phyloP scores from a whole-genome alignment of 1,140 invertebrate species.

The Musca vetustissima region DNA sequence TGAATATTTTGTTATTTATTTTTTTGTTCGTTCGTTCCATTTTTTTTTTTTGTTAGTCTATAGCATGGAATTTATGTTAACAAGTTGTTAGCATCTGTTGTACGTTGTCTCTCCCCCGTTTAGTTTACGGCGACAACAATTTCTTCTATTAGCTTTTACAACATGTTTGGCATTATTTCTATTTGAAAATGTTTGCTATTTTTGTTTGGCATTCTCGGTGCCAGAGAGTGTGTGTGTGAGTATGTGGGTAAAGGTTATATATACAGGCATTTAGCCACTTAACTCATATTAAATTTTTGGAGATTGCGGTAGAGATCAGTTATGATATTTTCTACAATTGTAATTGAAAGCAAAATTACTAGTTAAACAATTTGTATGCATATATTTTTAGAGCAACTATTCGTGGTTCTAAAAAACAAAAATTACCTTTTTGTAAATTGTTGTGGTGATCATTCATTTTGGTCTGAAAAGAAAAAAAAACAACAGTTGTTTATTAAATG shows the following conservation, averaged over 20 bases:
- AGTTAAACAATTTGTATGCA: too few species aligned
- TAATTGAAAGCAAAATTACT: too few species aligned
- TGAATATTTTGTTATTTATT: slow-evolving; percentile 5
- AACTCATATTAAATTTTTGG: background rate
- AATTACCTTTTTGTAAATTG: slow-evolving; percentile 55
- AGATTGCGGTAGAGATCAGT: background rate
- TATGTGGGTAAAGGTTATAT: too few species aligned
- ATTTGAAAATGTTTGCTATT: background rate
- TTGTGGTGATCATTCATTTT: slow-evolving; percentile 63
- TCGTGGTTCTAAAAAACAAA: too few species aligned
- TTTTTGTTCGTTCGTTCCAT: slow-evolving; percentile 11
- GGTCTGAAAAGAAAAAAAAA: slow-evolving; percentile 56
- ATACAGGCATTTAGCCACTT: background rate
- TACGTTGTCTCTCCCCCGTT: slow-evolving; percentile 11
- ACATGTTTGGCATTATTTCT: background rate
- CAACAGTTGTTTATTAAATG: too few species aligned
- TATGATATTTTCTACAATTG: too few species aligned
- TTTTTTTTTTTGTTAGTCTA: background rate
- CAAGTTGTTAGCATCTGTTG: slow-evolving; percentile 51
- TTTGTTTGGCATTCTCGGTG: background rate
- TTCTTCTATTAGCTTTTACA: background rate
- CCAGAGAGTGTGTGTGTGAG: slow-evolving; percentile 22
- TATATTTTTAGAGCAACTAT: too few species aligned
- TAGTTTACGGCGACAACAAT: slow-evolving; percentile 12
- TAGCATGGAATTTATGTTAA: slow-evolving; percentile 54